phyloP scores from a whole-genome alignment of 2,888 invertebrate species.

The Galerucella calmariensis region DNA sequence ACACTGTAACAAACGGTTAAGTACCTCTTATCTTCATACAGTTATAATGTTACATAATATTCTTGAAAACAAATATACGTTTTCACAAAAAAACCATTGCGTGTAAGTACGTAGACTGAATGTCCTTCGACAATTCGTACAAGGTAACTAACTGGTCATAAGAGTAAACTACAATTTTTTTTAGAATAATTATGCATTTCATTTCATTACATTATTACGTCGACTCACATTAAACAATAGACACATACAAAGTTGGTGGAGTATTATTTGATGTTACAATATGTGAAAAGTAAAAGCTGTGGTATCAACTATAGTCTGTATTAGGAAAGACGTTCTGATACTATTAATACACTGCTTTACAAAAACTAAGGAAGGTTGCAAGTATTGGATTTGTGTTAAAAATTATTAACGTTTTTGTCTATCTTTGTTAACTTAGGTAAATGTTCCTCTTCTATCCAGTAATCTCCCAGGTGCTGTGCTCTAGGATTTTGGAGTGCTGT shows the following conservation, averaged over 20 bases:
- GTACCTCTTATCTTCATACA: background rate
- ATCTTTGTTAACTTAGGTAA: too few relatives aligned
- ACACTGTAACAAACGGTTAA: background rate
- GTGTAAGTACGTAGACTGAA: background rate
- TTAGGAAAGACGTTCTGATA: too few relatives aligned
- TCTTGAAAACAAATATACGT: background rate
- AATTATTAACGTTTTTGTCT: too few relatives aligned
- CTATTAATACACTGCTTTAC: too few relatives aligned
- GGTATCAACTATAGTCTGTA: too few relatives aligned
- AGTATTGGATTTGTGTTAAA: too few relatives aligned
- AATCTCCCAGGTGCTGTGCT: too few relatives aligned
- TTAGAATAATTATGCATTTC: slow-evolving; percentile 13
- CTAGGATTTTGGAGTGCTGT: too few relatives aligned
- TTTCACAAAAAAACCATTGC: background rate
- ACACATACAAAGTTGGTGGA: background rate
- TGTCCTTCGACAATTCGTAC: slow-evolving; percentile 13
- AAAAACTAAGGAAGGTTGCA: too few relatives aligned
- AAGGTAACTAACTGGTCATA: slow-evolving; percentile 16
- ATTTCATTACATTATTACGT: slow-evolving; percentile 17
- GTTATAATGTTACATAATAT: background rate
- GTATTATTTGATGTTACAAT: too few relatives aligned
- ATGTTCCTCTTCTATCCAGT: too few relatives aligned
- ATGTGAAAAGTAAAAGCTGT: too few relatives aligned
- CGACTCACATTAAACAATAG: background rate
- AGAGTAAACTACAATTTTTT: slow-evolving; percentile 19